Conservation (phyloP, 2,888 invertebrate genomes). For the Anaspis maculata region DNA sequence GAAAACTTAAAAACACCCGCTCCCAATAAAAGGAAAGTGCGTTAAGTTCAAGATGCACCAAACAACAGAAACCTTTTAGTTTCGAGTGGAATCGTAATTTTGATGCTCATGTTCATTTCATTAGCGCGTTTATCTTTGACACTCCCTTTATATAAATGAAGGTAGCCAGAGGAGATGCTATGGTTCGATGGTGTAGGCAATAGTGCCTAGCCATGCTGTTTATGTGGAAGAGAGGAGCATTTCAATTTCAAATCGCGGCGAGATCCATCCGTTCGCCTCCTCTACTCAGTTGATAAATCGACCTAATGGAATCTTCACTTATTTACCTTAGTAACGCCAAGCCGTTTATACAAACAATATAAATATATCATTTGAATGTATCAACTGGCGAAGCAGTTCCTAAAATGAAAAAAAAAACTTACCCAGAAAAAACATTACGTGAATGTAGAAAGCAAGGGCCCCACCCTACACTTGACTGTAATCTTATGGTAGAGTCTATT, state of each 20-base stretch:
- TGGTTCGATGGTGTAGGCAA: too few relatives aligned
- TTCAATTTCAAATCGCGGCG: constrained; percentile 17
- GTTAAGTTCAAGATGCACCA: constrained; percentile 26
- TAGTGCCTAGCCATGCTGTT: constrained; percentile 7
- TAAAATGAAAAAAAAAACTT: too few relatives aligned
- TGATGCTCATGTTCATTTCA: constrained; percentile 44
- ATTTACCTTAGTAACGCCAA: too few relatives aligned
- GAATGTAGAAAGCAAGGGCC: too few relatives aligned
- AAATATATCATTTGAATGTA: too few relatives aligned
- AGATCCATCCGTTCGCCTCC: constrained; percentile 7
- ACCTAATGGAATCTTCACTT: constrained; percentile 6
- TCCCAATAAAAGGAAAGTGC: constrained; percentile 8
- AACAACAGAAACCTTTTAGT: constrained; percentile 44
- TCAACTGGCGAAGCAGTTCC: too few relatives aligned
- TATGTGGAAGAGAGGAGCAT: constrained; percentile 9
- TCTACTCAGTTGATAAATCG: constrained; percentile 7
- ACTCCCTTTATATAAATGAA: constrained; percentile 22
- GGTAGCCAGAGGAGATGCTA: too few relatives aligned
- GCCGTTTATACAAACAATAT: too few relatives aligned
- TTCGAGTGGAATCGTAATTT: constrained; percentile 37
- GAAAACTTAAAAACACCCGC: constrained; percentile 7
- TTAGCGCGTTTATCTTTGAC: constrained; percentile 38
- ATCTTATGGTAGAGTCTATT: too few relatives aligned
- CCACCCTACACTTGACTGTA: too few relatives aligned
- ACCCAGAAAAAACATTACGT: too few relatives aligned